Conservation (phyloP, 2,113 vertebrate species). For the Carettochelys insculpta region DNA sequence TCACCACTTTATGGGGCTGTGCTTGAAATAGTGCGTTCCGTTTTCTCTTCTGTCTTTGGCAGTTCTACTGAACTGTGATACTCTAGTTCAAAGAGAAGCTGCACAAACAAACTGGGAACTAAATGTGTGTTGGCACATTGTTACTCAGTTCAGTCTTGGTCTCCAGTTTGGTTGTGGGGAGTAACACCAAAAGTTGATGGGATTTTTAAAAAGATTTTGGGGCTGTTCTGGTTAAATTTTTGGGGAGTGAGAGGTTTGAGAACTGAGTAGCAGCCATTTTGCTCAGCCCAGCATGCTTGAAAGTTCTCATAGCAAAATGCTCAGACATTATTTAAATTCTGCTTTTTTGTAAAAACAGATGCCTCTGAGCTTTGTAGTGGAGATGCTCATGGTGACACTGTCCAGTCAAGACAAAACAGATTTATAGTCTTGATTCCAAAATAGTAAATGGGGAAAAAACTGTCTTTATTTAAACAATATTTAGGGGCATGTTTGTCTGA, state of each 20-base stretch:
- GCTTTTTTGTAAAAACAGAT: background rate
- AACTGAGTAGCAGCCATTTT: background rate
- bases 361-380: rapidly evolving
- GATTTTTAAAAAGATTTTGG: background rate
- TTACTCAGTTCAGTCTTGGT: background rate
- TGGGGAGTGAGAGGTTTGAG: rapidly evolving
- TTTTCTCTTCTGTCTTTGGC: rapidly evolving
- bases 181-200: rapidly evolving
- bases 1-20: background rate
- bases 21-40: background rate
- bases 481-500: background rate
- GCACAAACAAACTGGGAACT: rapidly evolving
- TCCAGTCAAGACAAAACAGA: too few relatives aligned
- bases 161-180: rapidly evolving
- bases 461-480: rapidly evolving
- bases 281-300: rapidly evolving
- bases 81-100: rapidly evolving
- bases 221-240: background rate
- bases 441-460: background rate
- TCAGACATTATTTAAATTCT: background rate
- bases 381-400: background rate
- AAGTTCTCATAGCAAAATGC: background rate
- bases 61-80: rapidly evolving
- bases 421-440: too few relatives aligned
- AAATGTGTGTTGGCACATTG: rapidly evolving